Base-by-base conservation (phyloP, 2,113 vertebrate species). In the Scomber scombrus region DNA sequence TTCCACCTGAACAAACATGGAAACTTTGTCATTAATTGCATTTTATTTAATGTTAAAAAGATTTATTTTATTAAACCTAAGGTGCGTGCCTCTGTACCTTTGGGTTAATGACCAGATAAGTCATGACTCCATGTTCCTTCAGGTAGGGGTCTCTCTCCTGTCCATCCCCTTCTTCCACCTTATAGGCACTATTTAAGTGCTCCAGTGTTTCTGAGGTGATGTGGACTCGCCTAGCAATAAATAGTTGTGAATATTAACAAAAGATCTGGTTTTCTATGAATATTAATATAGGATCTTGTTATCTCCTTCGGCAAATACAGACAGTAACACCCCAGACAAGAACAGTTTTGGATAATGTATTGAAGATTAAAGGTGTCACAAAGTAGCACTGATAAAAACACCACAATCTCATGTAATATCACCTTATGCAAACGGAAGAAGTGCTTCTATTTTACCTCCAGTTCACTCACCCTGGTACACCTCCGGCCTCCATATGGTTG, bases 401-500 rank as follows among this genome's bases (percentile, higher is more conserved):
- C 4, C 2, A 19, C 12, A 18, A 56, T 12, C n/a, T 19, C 49
- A 26, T 15, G 18, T 19, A n/a, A 40, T 21, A 16, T 16, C 6
- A 31, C 5, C 14, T 66, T 18, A 40, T 55, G 6, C 40, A 56
- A 61, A 58, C 11, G 0, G 2, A 56, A 23, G 56, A 65, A 2
- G 18, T 51, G 18, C 13, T 50, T 70, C 4, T 4, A 6, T 9
- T 58, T 50, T 16, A 49, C 13, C 18, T 43, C 14, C 2, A 4
- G 43, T 31, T 72, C 10, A 70, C 96, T 95, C 94, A 99, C 98
- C 98, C 97, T 0, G 98, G 98, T 14, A 99, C 95, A 74, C 98
- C 98, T 46, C 98, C 98, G 80, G 98, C 97, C 84, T 99, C 98
- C 98, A 99, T 99, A 85, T 99, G 97, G 86, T 99, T 99, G 89